A percentile compares a stretch with the other conserved stretches of the same genome.
Evolutionary conservation across 2,888 invertebrate species (phyloP).

Genomic region (Eupeodes latifasciatus): DNA sequence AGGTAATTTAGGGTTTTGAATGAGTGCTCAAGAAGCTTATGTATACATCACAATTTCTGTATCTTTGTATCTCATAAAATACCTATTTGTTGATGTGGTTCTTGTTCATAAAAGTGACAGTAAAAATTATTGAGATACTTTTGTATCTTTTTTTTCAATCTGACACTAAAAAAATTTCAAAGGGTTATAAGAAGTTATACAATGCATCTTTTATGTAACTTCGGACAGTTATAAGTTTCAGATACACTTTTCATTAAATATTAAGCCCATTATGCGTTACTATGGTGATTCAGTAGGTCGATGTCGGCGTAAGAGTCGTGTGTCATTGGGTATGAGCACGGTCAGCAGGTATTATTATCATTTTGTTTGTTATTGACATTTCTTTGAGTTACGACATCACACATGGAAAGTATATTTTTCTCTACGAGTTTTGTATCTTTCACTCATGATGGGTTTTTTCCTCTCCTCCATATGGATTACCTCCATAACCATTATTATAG

Average conservation of each 20-base stretch:
- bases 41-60: neutral
- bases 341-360: neutral
- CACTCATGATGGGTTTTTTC: constrained; percentile 45
- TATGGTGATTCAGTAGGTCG: too few species aligned
- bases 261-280: neutral
- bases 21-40: neutral
- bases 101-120: neutral
- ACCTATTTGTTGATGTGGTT: too few species aligned
- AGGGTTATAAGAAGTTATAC: neutral
- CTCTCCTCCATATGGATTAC: constrained; percentile 33
- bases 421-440: constrained; percentile 41
- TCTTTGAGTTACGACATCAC: constrained; percentile 28
- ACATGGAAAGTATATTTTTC: constrained; percentile 62
- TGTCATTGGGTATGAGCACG: neutral
- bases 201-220: constrained; percentile 18
- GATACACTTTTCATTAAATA: neutral
- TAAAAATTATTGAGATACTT: neutral
- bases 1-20: neutral
- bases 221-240: neutral
- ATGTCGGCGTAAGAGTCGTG: neutral
- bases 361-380: constrained; percentile 55
- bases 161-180: neutral
- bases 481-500: neutral
- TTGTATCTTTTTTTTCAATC: neutral
- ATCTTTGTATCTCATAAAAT: constrained; percentile 10